Conservation (phyloP, 2,888 invertebrate genomes). For the Siphonodentalium dalli region DNA sequence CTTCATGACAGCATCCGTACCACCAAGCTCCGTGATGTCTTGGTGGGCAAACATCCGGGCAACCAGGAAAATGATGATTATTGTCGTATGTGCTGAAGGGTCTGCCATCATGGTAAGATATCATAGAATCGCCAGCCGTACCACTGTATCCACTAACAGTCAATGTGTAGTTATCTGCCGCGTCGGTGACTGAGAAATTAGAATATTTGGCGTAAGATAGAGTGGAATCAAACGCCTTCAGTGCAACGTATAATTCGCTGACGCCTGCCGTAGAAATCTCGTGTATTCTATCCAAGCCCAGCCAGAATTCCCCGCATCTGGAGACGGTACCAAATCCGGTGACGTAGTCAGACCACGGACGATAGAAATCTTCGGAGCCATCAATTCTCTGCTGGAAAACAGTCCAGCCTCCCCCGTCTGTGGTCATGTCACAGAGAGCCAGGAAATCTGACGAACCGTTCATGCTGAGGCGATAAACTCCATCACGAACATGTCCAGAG, state of each 20-base stretch:
- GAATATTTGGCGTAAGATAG: background rate
- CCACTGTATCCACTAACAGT: background rate
- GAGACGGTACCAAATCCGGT: slow-evolving; percentile 1
- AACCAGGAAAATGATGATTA: no score
- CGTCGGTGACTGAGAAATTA: background rate
- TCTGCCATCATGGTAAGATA: background rate
- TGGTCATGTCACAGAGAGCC: slow-evolving; percentile 5
- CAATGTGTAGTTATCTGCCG: background rate
- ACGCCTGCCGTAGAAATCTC: background rate
- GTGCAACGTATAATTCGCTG: background rate
- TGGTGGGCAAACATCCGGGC: background rate
- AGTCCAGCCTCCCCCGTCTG: slow-evolving; percentile 8
- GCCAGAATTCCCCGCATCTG: background rate
- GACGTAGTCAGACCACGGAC: slow-evolving; percentile 2
- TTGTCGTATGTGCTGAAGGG: no score
- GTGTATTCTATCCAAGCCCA: slow-evolving; percentile 1
- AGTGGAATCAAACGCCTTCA: slow-evolving; percentile 1
- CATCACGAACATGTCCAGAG: background rate
- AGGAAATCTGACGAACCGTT: background rate
- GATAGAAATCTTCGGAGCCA: slow-evolving; percentile 5
- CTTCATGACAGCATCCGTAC: background rate
- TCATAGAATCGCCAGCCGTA: background rate
- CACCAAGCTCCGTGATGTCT: slow-evolving; percentile 2
- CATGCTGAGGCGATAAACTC: background rate
- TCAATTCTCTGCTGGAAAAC: slow-evolving; percentile 1